Base-by-base conservation (phyloP, 2,113 vertebrate species). In the Gavia stellata region DNA sequence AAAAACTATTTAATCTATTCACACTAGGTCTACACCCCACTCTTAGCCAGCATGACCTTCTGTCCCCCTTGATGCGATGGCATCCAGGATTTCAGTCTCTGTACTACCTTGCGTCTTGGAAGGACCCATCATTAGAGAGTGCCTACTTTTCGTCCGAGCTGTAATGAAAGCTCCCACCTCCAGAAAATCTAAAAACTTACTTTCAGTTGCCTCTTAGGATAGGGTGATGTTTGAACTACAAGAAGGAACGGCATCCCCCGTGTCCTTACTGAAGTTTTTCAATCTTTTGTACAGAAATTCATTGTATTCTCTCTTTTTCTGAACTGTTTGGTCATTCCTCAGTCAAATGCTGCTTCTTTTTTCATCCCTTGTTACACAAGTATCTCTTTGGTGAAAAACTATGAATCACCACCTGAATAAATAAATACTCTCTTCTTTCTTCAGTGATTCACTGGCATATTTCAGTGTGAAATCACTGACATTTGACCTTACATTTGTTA, bases 71-170 rank as follows among this genome's bases (percentile, higher is more conserved):
- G 21, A 75, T 40, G 14, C 49, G 24, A 26, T 8, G 3, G 31
- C 12, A 75, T 10, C 5, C 24, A 72, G 10, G 8, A 83, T 52
- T 83, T 73, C 58, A 45, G 14, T n/a, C 13, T 77, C 25, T 45
- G 4, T 52, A 42, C 45, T 24, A 53, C 17, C 17, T 38, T 42
- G n/a, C 0, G 3, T 18, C 26, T 75, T 1, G 0, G 18, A 81
- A 1, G 3, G 2, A 70, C 12, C 9, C 63, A 7, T 38, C 23
- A 44, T 14, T 45, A 52, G 4, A 36, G 1, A n/a, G 19, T 12
- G 13, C 7, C 10, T 58, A 38, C 12, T 33, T 89, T 56, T 58
- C 58, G 19, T 21, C 29, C 0, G 1, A 53, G 28, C 9, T 58
- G 25, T 65, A 20, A 42, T 40, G 25, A 75, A 79, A 72, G 23